Evolutionary conservation across 2,888 invertebrate species (phyloP), one percentile per base, ranked within the genome.

Genomic region (Rugalucina vietnamica): DNA sequence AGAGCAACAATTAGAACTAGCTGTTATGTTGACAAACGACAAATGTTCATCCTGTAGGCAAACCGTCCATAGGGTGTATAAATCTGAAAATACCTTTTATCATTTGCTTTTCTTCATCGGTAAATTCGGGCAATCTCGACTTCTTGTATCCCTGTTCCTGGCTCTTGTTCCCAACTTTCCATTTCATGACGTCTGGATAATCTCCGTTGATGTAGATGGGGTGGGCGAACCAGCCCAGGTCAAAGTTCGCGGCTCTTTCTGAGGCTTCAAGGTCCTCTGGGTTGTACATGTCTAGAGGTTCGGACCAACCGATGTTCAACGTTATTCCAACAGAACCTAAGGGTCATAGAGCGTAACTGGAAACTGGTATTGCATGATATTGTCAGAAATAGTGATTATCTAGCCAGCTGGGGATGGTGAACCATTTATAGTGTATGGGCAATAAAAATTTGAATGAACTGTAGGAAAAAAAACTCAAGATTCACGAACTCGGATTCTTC

Each of bases 191-290:
- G 21, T 89, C 86, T 14, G 93, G 92, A 69, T 92, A 97, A 95
- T 97, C 97, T 14, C 94, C 94, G 76, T 91, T 82, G 4, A 92
- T 90, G 70, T 88, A 89, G n/a, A 94, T 91, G 2, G 94, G 93
- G 76, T 93, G 90, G 1, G 92, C 93, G 81, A 91, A 94, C 92
- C 92, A 92, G 8, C 94, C 94, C 65, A 92, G 85, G 73, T 91
- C 89, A 73, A 93, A 93, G 75, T 87, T 82, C 29, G 90, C 57
- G 10, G 86, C 86, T 50, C 91, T 81, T 74, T 92, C 91, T 14
- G 92, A 89, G 0, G 93, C 93, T n/a, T 89, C 86, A 0, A 92
- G 81, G 72, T 93, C 92, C 5, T 87, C 86, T 10, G 83, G 86
- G 80, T 90, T 88, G 36, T 87, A 89, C 14, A 90, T 87, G 69